Conservation (phyloP, 2,888 invertebrate species). For the Apomyelois bistriatella region DNA sequence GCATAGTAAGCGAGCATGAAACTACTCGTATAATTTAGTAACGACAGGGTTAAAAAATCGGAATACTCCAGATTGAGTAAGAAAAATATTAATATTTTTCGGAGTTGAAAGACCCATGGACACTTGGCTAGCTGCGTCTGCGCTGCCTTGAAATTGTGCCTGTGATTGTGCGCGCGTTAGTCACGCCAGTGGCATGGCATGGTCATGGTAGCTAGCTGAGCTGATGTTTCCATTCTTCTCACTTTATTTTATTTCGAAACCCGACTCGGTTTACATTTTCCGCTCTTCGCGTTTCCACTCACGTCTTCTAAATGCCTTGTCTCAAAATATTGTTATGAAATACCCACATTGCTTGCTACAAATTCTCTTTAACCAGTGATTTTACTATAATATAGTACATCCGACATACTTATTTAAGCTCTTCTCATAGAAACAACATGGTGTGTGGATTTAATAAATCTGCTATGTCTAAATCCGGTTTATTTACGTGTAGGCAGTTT, state of each 20-base stretch:
- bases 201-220: constrained; percentile 21
- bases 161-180: constrained; percentile 54
- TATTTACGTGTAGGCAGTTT: constrained; percentile 19
- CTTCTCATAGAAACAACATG: background rate
- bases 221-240: constrained; percentile 25
- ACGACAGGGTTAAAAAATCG: too few relatives aligned
- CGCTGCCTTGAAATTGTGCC: constrained; percentile 33
- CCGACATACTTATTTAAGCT: background rate
- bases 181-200: constrained; percentile 44
- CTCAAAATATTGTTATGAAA: too few relatives aligned
- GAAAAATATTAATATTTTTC: constrained; percentile 14
- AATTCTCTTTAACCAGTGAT: background rate
- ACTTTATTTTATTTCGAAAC: constrained; percentile 26
- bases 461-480: constrained; percentile 14
- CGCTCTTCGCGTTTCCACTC: background rate
- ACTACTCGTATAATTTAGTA: too few relatives aligned
- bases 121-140: constrained; percentile 22
- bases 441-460: constrained; percentile 7
- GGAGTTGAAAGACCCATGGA: constrained; percentile 36
- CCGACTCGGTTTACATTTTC: constrained; percentile 8
- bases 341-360: background rate
- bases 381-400: background rate
- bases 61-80: background rate
- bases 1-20: too few relatives aligned
- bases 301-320: background rate